Evolutionary conservation across 2,113 vertebrate species (phyloP).

Genomic region (Pygoscelis antarcticus): DNA sequence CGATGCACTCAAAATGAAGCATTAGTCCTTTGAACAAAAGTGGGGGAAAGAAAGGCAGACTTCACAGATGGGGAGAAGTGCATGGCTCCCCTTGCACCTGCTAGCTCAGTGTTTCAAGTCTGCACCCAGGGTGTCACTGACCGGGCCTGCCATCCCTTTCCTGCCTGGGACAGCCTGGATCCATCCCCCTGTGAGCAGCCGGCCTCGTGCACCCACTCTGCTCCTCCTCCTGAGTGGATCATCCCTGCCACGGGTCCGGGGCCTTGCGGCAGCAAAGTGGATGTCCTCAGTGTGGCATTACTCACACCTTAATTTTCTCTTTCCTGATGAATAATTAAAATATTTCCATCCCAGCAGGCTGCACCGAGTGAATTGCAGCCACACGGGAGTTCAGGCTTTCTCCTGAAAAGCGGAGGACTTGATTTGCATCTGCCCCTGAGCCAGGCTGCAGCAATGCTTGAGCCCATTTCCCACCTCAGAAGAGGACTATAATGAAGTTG

Average conservation of each 20-base stretch:
- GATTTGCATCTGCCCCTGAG: background rate
- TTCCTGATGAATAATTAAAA: background rate
- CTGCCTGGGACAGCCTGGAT: background rate
- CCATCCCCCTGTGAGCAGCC: background rate
- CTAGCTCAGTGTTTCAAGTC: rapidly evolving
- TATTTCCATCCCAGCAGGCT: background rate
- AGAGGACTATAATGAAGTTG: background rate
- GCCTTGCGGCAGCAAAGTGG: rapidly evolving
- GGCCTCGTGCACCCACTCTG: background rate
- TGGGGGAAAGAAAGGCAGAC: background rate
- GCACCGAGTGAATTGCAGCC: background rate
- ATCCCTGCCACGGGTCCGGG: background rate
- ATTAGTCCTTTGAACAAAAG: background rate
- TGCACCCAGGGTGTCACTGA: background rate
- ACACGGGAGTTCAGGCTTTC: rapidly evolving
- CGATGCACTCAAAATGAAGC: background rate
- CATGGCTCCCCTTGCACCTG: background rate
- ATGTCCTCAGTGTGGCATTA: background rate
- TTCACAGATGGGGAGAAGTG: rapidly evolving
- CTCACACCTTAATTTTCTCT: background rate
- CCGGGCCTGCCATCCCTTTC: background rate
- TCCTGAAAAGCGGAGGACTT: background rate
- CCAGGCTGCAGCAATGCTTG: background rate
- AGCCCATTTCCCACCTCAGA: background rate
- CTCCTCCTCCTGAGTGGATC: background rate